Evolutionary conservation across 2,113 vertebrate species (phyloP), one percentile per base, ranked within the genome.

Genomic region (Sinocyclocheilus anshuiensis): DNA sequence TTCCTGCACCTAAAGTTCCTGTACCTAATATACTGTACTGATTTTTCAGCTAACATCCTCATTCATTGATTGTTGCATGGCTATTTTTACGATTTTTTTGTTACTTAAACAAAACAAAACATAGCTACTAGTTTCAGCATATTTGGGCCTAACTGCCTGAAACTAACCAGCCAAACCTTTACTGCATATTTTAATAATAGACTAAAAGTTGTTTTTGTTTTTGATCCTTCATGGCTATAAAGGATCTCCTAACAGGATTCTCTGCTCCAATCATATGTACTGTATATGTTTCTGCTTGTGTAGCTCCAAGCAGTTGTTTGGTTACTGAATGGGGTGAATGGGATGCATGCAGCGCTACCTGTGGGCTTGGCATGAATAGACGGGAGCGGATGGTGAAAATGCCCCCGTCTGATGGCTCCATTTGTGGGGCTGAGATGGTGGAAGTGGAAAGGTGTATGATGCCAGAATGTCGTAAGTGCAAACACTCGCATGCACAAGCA

Each of bases 361-460:
- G 98, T 82, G 98, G 98, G 84, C 93, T 92, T 13, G 98, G 98
- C 69, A 96, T 96, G 96, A 99, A 96, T 91, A 96, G 96, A 26
- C 88, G 98, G 24, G 97, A 99, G 90, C 95, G 98, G 22, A 97
- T 97, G 97, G 95, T 99, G 90, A 98, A 98, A 94, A 97, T 97
- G 97, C 96, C 96, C 81, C 98, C 98, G 0, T 96, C 96, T 0
- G 97, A 99, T 13, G 97, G 98, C 71, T 98, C 98, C 76, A 94
- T 96, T 94, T 99, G 98, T 91, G 97, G 95, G 67, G 93, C 97
- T 0, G 97, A 99, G 86, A 96, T 97, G 24, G 94, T 96, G 0
- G 96, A 99, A 92, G 95, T 96, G 15, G 97, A 99, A 93, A 99
- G 98, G 81, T 99, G 98, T 94, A 98, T 98, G 97, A 99, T 99